A percentile compares a stretch with the other conserved stretches of the same genome.
phyloP scores from a whole-genome alignment of 2,797 vertebrate species.

The Anniella stebbinsi region DNA sequence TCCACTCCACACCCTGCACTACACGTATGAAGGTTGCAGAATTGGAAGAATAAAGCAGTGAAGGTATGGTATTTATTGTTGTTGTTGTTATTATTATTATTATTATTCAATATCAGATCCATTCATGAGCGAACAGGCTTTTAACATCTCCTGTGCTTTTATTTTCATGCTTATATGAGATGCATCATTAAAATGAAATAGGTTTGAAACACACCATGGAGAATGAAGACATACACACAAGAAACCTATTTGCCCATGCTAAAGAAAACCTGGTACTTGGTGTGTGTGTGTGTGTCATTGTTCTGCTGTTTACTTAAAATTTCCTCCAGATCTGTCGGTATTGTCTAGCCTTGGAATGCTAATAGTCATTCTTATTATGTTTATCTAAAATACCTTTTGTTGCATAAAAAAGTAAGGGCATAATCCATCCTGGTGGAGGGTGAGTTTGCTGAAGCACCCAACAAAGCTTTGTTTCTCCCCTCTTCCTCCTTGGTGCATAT shows the following conservation, averaged over 20 bases:
- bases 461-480: background rate
- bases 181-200: background rate
- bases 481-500: background rate
- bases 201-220: too few relatives aligned
- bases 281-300: background rate
- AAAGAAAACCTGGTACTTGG: background rate
- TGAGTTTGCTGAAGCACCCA: background rate
- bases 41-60: background rate
- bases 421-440: background rate
- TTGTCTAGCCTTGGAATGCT: background rate
- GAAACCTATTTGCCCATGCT: background rate
- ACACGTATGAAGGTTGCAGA: background rate
- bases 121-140: background rate
- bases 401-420: fast-evolving
- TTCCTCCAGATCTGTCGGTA: background rate
- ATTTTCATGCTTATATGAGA: background rate
- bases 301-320: background rate
- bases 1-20: background rate
- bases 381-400: background rate
- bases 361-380: background rate
- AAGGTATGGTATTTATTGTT: background rate
- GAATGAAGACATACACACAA: background rate
- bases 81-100: background rate
- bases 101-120: background rate
- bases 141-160: background rate